Evolutionary conservation across 2,797 vertebrate species (phyloP), one percentile per base, ranked within the genome.

Genomic region (Phalloptychus januarius): DNA sequence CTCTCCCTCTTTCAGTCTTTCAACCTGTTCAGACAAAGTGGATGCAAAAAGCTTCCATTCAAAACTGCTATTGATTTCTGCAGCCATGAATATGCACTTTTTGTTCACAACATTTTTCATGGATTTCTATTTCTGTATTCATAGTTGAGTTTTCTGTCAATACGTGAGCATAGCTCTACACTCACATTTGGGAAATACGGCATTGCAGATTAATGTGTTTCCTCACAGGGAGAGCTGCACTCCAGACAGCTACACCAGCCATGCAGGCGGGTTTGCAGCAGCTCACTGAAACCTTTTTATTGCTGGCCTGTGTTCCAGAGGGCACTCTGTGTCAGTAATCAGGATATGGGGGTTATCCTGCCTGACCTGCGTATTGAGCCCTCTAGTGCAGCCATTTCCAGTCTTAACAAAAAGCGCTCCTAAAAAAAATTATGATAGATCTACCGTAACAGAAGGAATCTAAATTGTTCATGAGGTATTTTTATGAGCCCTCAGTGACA

Each of bases 301-400:
- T 92, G 89, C 88, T 81, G 89, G 83, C 86, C 91, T 91, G 31
- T 90, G 94, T 93, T 94, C 89, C 93, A 90, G 91, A 85, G 94
- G 93, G 81, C 92, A 87, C 83, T 81, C 85, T 88, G 93, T 95
- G 92, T 91, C 93, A 94, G 93, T 94, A 95, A 95, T 96, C 95
- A 95, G 96, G 95, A 96, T 96, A 95, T 95, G 92, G 93, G 94
- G 95, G 96, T 96, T 95, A 95, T 96, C 95, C 96, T 96, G 95
- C 87, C 92, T 95, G 95, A 95, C 93, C 94, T 88, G 75, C 70
- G 89, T 93, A 95, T 93, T 94, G 94, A 95, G 93, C 88, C 81
- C 85, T 84, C 83, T 89, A 83, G 83, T 65, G 79, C 77, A 90
- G 86, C 86, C 82, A 61, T 90, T 93, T 91, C 89, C 91, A 91